phyloP scores from a whole-genome alignment of 2,113 vertebrate genomes.

The Catharus bicknelli region DNA sequence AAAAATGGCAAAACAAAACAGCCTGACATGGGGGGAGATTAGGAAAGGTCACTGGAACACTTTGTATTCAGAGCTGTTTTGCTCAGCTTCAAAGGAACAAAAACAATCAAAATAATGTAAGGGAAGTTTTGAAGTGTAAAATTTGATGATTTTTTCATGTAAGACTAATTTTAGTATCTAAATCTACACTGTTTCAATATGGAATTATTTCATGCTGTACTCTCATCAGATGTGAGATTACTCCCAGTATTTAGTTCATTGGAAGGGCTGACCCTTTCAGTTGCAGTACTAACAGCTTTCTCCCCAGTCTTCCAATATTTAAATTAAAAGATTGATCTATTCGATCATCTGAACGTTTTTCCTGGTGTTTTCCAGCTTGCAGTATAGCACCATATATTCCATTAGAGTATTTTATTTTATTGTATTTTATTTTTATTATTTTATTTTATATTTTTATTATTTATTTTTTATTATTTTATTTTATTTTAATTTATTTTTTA shows the following conservation, averaged over 20 bases:
- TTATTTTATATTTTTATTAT: neutral
- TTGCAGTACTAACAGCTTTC: neutral
- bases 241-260: neutral
- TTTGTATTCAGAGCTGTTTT: neutral
- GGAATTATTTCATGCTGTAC: neutral
- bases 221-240: neutral
- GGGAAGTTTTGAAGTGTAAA: neutral
- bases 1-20: neutral
- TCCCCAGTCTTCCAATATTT: neutral
- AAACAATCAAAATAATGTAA: neutral
- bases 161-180: neutral
- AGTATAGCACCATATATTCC: neutral
- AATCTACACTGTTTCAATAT: neutral
- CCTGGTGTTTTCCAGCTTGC: neutral
- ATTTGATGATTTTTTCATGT: fast-evolving
- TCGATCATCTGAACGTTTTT: neutral
- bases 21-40: neutral
- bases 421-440: neutral
- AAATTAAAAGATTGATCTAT: neutral
- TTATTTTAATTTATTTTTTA: neutral
- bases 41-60: neutral
- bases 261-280: neutral
- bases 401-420: neutral
- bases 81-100: neutral
- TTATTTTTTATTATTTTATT: neutral